Evolutionary conservation across 2,797 vertebrate genomes (phyloP).

Genomic region (Siniperca obscura): DNA sequence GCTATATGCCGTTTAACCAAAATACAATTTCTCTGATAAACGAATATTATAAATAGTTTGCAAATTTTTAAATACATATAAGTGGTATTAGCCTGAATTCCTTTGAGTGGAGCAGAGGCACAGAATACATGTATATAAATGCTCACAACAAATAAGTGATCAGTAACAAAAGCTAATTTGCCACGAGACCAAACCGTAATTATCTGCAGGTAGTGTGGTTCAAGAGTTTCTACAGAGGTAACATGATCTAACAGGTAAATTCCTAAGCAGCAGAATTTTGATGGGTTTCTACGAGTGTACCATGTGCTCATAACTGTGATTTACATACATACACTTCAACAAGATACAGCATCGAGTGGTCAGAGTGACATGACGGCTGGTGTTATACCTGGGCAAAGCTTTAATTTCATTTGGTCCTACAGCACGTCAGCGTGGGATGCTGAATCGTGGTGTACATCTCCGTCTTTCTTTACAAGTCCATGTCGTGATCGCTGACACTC

Average conservation of each 20-base stretch:
- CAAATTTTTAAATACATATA: slow-evolving; percentile 52
- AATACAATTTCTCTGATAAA: slow-evolving; percentile 57
- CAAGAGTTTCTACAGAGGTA: slow-evolving; percentile 35
- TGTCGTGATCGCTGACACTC: slow-evolving; percentile 89
- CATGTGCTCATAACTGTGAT: neutral
- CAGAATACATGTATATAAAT: slow-evolving; percentile 42
- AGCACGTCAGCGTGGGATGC: slow-evolving; percentile 6
- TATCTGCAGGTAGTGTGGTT: slow-evolving; percentile 37
- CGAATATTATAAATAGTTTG: slow-evolving; percentile 71
- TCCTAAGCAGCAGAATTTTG: slow-evolving; percentile 27
- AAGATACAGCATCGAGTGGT: slow-evolving; percentile 15
- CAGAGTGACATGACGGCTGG: slow-evolving; percentile 9
- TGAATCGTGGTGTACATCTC: neutral
- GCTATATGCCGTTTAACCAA: slow-evolving; percentile 51
- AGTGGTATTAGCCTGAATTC: slow-evolving; percentile 61
- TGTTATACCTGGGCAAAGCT: slow-evolving; percentile 22
- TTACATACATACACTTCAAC: neutral
- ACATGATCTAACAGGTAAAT: slow-evolving; percentile 30
- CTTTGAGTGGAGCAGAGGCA: slow-evolving; percentile 56
- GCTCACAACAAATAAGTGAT: slow-evolving; percentile 29
- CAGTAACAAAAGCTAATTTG: slow-evolving; percentile 50
- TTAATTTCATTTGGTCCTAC: slow-evolving; percentile 31
- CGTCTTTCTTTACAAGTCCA: slow-evolving; percentile 70
- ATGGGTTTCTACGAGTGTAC: slow-evolving; percentile 21
- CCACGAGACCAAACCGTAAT: neutral